Conservation (phyloP, 2,113 vertebrate species). For the Rissa tridactyla region DNA sequence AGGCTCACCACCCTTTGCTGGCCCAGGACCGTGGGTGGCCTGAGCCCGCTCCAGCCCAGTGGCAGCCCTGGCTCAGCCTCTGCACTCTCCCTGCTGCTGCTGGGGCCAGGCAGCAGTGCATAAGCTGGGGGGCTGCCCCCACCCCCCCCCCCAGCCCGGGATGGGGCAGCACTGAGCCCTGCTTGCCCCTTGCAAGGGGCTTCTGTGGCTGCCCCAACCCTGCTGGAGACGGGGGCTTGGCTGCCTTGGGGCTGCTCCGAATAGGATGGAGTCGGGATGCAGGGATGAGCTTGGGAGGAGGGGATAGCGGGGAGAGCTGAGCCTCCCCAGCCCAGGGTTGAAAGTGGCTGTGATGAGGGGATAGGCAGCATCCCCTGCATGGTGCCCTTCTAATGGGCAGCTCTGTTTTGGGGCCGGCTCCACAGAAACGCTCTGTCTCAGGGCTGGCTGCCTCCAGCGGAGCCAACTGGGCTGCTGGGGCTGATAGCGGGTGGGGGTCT, state of each 20-base stretch:
- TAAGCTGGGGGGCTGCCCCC: background rate
- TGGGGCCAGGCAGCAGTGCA: fast-evolving
- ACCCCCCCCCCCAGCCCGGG: background rate
- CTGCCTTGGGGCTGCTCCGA: background rate
- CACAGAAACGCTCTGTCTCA: background rate
- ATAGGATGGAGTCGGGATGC: background rate
- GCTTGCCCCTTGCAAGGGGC: too few species aligned
- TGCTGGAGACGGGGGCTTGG: background rate
- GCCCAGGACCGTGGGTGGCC: background rate
- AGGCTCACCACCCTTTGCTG: background rate
- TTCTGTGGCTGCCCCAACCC: background rate
- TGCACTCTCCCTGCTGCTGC: background rate
- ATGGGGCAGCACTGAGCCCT: background rate
- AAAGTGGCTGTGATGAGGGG: background rate
- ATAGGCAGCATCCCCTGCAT: fast-evolving
- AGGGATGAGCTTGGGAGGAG: background rate
- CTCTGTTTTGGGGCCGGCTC: background rate
- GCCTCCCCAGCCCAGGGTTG: background rate
- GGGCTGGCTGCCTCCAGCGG: background rate
- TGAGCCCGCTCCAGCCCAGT: fast-evolving
- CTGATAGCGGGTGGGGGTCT: background rate
- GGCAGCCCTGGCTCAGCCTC: background rate
- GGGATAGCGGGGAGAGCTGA: fast-evolving
- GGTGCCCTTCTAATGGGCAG: background rate
- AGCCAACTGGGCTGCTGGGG: background rate